phyloP scores from a whole-genome alignment of 2,113 vertebrate genomes.

The Nibea coibor region DNA sequence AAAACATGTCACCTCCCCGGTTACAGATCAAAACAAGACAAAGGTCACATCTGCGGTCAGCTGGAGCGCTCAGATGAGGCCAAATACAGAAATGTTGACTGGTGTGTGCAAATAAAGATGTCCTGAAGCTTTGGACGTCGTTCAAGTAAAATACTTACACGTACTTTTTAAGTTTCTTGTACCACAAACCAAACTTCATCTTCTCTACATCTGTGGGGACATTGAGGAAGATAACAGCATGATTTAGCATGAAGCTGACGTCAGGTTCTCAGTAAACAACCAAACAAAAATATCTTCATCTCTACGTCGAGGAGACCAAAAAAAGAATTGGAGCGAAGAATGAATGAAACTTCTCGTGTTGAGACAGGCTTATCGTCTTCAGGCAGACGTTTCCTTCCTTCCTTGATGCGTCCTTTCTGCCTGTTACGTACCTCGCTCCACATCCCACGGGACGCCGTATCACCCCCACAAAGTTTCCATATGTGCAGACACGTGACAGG shows the following conservation, averaged over 20 bases:
- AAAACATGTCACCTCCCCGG: not conserved
- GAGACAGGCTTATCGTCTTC: conserved; percentile 56
- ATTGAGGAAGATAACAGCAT: too few relatives aligned
- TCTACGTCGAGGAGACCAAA: not conserved
- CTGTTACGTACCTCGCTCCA: not conserved
- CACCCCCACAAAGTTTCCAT: not conserved
- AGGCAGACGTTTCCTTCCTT: conserved; percentile 51
- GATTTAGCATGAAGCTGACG: too few relatives aligned
- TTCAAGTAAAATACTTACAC: not conserved
- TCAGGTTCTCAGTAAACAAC: too few relatives aligned
- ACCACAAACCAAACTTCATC: not conserved
- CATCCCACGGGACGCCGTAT: not conserved
- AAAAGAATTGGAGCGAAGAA: not conserved
- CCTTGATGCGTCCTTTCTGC: accelerated
- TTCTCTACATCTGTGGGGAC: too few relatives aligned
- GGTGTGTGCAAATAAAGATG: not conserved
- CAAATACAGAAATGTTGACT: not conserved
- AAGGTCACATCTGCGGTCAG: conserved; percentile 56
- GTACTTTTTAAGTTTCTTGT: not conserved
- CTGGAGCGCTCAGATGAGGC: conserved; percentile 1
- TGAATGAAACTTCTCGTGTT: conserved; percentile 18
- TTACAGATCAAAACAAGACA: not conserved
- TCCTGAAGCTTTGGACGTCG: too few relatives aligned
- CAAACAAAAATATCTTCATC: not conserved
- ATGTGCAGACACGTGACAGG: not conserved